Evolutionary conservation across 2,888 invertebrate genomes (phyloP).

Genomic region (Troglohyphantes excavatus): DNA sequence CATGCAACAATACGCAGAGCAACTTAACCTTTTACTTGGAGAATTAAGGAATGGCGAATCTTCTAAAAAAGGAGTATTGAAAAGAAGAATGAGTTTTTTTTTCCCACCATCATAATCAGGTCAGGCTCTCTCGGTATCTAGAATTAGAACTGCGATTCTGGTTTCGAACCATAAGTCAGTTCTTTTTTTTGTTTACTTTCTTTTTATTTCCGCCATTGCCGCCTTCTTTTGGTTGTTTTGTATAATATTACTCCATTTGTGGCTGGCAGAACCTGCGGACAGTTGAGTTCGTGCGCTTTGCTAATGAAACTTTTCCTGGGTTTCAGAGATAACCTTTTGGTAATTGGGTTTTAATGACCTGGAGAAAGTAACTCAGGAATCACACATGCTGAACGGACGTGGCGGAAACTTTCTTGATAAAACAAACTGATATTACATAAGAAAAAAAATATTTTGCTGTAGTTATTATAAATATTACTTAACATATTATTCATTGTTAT

Average conservation of each 20-base stretch:
- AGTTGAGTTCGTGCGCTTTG: too few relatives aligned
- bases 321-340: too few relatives aligned
- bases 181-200: slow-evolving; percentile 34
- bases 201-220: slow-evolving; percentile 3
- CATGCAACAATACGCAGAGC: neutral
- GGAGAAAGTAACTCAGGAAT: too few relatives aligned
- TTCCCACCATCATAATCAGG: slow-evolving; percentile 49
- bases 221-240: slow-evolving; percentile 2
- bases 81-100: neutral
- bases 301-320: too few relatives aligned
- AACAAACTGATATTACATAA: too few relatives aligned
- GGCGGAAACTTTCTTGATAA: too few relatives aligned
- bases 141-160: slow-evolving; percentile 53
- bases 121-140: slow-evolving; percentile 43
- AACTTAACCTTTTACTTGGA: slow-evolving; percentile 29
- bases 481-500: too few relatives aligned
- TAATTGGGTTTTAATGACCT: too few relatives aligned
- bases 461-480: too few relatives aligned
- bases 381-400: too few relatives aligned
- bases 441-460: too few relatives aligned
- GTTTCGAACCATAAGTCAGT: slow-evolving; percentile 22
- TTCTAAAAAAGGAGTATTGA: slow-evolving; percentile 6
- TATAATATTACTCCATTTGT: slow-evolving; percentile 17
- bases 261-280: too few relatives aligned
- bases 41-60: slow-evolving; percentile 3